Evolutionary conservation across 1,140 invertebrate species (phyloP).

Genomic region (Hypothenemus hampei): DNA sequence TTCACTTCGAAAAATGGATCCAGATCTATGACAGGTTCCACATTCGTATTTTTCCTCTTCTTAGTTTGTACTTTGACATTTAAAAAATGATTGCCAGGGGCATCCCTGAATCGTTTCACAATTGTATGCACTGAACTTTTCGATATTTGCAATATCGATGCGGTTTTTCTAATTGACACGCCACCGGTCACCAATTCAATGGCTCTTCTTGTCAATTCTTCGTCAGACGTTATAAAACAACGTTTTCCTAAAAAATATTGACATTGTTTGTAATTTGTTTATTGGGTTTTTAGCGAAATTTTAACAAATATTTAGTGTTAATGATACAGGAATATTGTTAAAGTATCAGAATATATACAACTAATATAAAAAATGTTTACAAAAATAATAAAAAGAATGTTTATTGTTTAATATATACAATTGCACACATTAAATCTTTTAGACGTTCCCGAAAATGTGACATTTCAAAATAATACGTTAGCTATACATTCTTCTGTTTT

Average conservation of each 20-base stretch:
- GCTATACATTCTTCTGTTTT: no score
- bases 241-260: slow-evolving; percentile 21
- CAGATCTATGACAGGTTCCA: neutral
- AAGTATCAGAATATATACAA: no score
- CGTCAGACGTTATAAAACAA: slow-evolving; percentile 13
- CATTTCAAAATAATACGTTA: no score
- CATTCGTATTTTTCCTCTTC: neutral
- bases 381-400: no score
- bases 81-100: slow-evolving; percentile 2
- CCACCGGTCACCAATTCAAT: slow-evolving; percentile 9
- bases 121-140: slow-evolving; percentile 21
- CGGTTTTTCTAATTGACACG: slow-evolving; percentile 13
- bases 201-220: neutral
- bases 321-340: no score
- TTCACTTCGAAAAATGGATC: slow-evolving; percentile 9
- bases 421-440: no score
- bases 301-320: no score
- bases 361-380: no score
- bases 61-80: neutral
- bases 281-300: no score
- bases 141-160: slow-evolving; percentile 12
- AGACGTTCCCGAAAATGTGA: no score
- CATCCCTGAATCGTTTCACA: slow-evolving; percentile 7
- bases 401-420: no score
- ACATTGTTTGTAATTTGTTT: no score